Evolutionary conservation across 1,140 invertebrate species (phyloP), one percentile per base, ranked within the genome.

Genomic region (Cataglyphis hispanica): DNA sequence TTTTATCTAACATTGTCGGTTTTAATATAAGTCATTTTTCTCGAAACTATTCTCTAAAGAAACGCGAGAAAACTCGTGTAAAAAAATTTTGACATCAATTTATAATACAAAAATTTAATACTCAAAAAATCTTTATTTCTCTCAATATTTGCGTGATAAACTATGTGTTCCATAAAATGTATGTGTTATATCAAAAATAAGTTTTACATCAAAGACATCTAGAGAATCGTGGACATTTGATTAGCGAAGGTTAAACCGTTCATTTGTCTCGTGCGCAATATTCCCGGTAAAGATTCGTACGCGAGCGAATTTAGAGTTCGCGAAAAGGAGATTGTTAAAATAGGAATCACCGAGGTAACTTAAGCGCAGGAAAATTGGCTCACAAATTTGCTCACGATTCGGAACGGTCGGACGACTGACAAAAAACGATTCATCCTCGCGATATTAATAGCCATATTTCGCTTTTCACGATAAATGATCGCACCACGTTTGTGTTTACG

Each of bases 401-500:
- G 8, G 19, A 66, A 25, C 19, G 8, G 16, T 7, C 19, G 16
- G 34, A 6, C 31, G 31, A 72, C 40, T 27, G 66, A 19, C 40
- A 74, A 74, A 34, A 74, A 74, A 34, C 19, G 34, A 7, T 8
- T 27, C n/a, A 22, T 37, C 31, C 46, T 25, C 53, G 22, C 16
- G 72, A 37, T 75, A 75, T 75, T 75, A 75, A 75, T 75, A 75
- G 53, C 22, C 40, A 5, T 13, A 53, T 72, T 72, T 72, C 31
- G 10, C 46, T 43, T 25, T 13, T 75, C 72, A 60, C 53, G 34
- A 37, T 25, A 37, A 40, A 60, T 60, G 34, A 75, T 75, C 22
- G 10, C 31, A 7, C 31, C 13, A 4, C 31, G 50, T 74, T 56
- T 37, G 31, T 56, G 31, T 56, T 58, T 56, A 70, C 31, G 70